These are phyloP conservation scores for Manduca sexta DNA, from an alignment of 1,140 invertebrate species.

Conservation along the genomic window DNA sequence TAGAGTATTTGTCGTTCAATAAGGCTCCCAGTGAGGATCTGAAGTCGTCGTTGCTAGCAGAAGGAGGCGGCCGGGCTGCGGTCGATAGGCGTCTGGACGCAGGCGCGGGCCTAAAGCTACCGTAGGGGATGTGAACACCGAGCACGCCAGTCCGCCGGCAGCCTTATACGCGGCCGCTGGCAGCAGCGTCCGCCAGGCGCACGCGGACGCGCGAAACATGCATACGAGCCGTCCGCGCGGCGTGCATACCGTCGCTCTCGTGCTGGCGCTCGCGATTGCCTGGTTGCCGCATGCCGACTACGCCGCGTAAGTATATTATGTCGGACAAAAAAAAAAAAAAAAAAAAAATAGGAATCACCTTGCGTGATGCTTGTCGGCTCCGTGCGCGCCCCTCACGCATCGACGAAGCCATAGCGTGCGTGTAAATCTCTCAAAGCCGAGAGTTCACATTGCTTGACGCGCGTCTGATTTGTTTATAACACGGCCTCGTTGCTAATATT, in stretches of 20 bases:
- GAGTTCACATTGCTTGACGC: constrained; percentile 17
- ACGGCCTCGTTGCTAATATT: constrained; percentile 11
- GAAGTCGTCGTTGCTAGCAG: constrained; percentile 33
- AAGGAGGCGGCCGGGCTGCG: constrained; percentile 39
- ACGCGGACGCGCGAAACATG: constrained; percentile 35
- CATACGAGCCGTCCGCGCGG: constrained; percentile 29
- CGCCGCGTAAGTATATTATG: constrained; percentile 48
- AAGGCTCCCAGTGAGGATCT: constrained; percentile 41
- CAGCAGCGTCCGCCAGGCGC: constrained; percentile 30
- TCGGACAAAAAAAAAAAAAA: too few relatives aligned
- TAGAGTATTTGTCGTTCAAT: constrained; percentile 43
- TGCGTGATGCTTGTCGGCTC: background rate
- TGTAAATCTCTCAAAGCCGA: constrained; percentile 26
- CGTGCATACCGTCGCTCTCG: constrained; percentile 33
- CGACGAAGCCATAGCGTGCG: constrained; percentile 26
- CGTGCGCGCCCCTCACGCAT: constrained; percentile 17
- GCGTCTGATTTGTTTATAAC: constrained; percentile 25
- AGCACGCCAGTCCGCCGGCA: constrained; percentile 37
- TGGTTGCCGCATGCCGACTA: constrained; percentile 49
- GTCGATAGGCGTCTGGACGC: constrained; percentile 47
- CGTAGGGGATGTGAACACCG: constrained; percentile 12
- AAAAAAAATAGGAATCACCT: constrained; percentile 5
- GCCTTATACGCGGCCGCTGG: constrained; percentile 34
- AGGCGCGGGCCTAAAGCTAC: constrained; percentile 29
- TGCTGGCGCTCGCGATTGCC: constrained; percentile 42